These are phyloP conservation scores for Nesogale talazaci DNA, from an alignment of 2,113 vertebrate genomes.

Conservation along the genomic window DNA sequence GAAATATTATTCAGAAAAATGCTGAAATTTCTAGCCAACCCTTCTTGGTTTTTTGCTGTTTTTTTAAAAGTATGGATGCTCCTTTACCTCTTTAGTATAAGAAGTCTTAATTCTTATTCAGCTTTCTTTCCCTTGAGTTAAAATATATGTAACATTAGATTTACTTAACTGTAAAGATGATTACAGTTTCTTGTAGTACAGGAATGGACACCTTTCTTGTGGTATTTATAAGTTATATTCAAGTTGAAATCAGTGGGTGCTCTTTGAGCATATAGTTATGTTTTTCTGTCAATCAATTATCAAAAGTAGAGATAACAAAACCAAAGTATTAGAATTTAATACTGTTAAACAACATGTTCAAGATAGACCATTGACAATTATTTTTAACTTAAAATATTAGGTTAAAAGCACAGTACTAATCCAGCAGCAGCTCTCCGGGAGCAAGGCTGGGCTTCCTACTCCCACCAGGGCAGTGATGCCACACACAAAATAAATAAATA, in stretches of 20 bases:
- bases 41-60: not conserved
- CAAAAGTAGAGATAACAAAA: slow-evolving; percentile 31
- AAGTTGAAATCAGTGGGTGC: slow-evolving; percentile 13
- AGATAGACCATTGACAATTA: slow-evolving; percentile 40
- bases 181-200: slow-evolving; percentile 9
- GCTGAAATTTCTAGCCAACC: not conserved
- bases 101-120: not conserved
- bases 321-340: slow-evolving; percentile 49
- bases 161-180: slow-evolving; percentile 12
- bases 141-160: not conserved
- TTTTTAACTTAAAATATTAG: slow-evolving; percentile 45
- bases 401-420: slow-evolving; percentile 34
- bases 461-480: too few species aligned
- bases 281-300: slow-evolving; percentile 20
- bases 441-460: too few species aligned
- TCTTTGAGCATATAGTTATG: not conserved
- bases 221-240: not conserved
- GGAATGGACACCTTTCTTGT: not conserved
- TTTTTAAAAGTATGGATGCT: not conserved
- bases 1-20: not conserved
- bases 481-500: slow-evolving; percentile 58
- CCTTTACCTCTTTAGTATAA: not conserved
- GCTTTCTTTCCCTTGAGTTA: not conserved
- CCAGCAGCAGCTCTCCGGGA: too few species aligned
- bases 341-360: slow-evolving; percentile 3